A percentile compares a stretch with the other conserved stretches of the same genome.
These are phyloP conservation scores for Megaceryle torquata DNA, from an alignment of 2,113 vertebrate species.

Conservation along the genomic window DNA sequence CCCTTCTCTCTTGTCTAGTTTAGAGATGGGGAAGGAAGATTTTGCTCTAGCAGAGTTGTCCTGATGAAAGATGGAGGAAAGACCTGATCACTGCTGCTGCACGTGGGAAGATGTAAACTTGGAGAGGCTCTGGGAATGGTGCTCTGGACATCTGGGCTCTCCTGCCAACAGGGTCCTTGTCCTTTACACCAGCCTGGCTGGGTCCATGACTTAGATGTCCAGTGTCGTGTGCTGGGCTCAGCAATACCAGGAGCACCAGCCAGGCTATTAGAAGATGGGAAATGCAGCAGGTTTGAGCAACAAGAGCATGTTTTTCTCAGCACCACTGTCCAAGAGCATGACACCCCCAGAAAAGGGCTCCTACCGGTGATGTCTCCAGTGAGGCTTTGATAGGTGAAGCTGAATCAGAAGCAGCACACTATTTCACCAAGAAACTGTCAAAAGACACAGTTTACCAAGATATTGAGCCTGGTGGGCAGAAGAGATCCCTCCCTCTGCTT, in stretches of 20 bases:
- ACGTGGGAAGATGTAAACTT: background rate
- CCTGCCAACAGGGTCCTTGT: background rate
- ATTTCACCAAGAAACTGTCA: background rate
- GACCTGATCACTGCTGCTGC: background rate
- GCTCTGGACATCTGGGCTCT: background rate
- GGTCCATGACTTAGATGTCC: background rate
- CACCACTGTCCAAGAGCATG: accelerated
- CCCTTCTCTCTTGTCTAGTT: background rate
- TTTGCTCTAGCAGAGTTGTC: background rate
- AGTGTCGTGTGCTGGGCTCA: background rate
- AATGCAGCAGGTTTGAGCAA: background rate
- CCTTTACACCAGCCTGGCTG: background rate
- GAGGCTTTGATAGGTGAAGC: background rate
- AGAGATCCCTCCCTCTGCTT: background rate
- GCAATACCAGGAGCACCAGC: background rate
- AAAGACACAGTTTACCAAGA: background rate
- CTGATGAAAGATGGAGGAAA: background rate
- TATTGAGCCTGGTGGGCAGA: background rate
- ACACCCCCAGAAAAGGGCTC: accelerated
- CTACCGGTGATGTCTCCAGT: background rate
- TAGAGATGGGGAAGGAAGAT: background rate
- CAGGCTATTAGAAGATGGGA: background rate
- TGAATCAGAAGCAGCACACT: background rate
- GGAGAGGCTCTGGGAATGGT: background rate
- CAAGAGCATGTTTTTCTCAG: background rate